Conservation (phyloP, 2,888 invertebrate genomes). For the Athripsodes cinereus region DNA sequence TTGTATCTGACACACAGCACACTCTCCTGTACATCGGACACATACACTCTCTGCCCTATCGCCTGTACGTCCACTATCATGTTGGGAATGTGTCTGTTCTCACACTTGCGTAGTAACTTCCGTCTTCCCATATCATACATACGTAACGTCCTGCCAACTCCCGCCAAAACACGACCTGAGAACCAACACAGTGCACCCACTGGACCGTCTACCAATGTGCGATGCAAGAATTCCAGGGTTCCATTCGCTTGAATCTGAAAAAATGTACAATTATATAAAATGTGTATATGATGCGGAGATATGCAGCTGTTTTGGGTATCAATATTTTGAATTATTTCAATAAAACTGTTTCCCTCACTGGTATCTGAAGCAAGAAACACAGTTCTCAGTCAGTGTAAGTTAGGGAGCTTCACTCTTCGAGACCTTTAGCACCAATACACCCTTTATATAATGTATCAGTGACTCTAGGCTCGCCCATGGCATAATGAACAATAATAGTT, state of each 20-base stretch:
- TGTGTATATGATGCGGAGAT: no score
- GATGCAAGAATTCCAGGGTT: conserved; percentile 85
- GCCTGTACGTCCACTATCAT: conserved; percentile 90
- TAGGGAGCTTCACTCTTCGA: conserved; percentile 22
- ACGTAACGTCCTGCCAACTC: conserved; percentile 85
- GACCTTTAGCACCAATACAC: conserved; percentile 25
- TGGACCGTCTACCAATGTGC: conserved; percentile 88
- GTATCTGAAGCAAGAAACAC: conserved; percentile 16
- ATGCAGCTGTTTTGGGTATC: no score
- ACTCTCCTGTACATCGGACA: conserved; percentile 94
- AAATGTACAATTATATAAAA: no score
- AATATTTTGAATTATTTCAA: no score
- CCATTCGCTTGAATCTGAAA: conserved; percentile 52
- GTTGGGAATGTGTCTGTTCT: conserved; percentile 95
- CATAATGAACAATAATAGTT: not conserved
- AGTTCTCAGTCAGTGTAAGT: conserved; percentile 14
- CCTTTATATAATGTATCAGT: conserved; percentile 20
- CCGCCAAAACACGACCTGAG: conserved; percentile 86
- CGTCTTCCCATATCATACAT: conserved; percentile 96
- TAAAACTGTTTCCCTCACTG: conserved; percentile 18
- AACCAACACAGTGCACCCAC: conserved; percentile 85
- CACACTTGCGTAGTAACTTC: conserved; percentile 94
- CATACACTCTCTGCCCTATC: conserved; percentile 90
- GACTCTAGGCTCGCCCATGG: conserved; percentile 26
- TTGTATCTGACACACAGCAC: conserved; percentile 94